A percentile compares a stretch with the other conserved stretches of the same genome.
These are phyloP conservation scores for Echeneis naucrates DNA, from an alignment of 2,797 vertebrate genomes.

Conservation along the genomic window DNA sequence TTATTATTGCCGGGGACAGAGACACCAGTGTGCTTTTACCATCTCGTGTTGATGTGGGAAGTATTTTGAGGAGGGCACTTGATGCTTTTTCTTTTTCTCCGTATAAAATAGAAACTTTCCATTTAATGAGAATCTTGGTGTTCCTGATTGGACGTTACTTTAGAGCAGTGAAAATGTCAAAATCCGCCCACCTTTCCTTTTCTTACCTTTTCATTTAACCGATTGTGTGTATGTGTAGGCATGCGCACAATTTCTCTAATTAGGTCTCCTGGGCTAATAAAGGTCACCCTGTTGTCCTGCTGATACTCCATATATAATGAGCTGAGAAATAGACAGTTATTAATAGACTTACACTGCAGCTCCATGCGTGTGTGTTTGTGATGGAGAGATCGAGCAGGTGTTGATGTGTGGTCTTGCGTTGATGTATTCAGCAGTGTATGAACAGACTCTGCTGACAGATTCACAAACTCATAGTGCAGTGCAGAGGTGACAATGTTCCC, in stretches of 20 bases:
- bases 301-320: slow-evolving; percentile 44
- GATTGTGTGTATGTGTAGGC: neutral
- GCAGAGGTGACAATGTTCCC: slow-evolving; percentile 39
- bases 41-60: neutral
- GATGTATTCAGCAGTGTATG: slow-evolving; percentile 58
- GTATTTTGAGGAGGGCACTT: neutral
- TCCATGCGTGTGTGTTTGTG: slow-evolving; percentile 14
- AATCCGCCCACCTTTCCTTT: slow-evolving; percentile 17
- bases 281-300: slow-evolving; percentile 56
- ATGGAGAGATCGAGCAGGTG: slow-evolving; percentile 48
- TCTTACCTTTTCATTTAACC: slow-evolving; percentile 7
- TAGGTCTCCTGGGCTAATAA: slow-evolving; percentile 56
- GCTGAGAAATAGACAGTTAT: slow-evolving; percentile 54
- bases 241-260: slow-evolving; percentile 29
- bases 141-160: neutral
- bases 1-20: neutral
- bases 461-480: slow-evolving; percentile 26
- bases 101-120: slow-evolving; percentile 5
- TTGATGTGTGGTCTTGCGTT: slow-evolving; percentile 44
- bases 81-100: neutral
- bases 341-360: slow-evolving; percentile 53
- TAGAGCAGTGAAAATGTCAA: slow-evolving; percentile 15
- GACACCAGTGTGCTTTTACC: slow-evolving; percentile 3
- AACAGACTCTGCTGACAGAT: slow-evolving; percentile 67
- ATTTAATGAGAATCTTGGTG: neutral